phyloP scores from a whole-genome alignment of 2,113 vertebrate genomes.

The Notiomystis cincta region DNA sequence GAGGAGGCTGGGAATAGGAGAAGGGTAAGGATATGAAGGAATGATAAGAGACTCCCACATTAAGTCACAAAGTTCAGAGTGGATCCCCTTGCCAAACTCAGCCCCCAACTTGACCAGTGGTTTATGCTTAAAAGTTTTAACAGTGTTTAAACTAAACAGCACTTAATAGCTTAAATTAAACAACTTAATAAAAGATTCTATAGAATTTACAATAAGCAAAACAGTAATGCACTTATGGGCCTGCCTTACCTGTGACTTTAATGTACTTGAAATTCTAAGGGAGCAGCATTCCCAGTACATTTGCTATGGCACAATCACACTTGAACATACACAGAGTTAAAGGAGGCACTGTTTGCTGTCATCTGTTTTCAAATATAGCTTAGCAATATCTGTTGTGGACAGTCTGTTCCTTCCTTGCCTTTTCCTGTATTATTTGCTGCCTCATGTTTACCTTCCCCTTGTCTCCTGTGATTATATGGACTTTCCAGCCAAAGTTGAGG shows the following conservation, averaged over 20 bases:
- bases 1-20: not conserved
- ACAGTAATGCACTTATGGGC: not conserved
- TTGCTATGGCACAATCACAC: not conserved
- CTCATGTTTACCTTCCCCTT: not conserved
- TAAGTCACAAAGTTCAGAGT: not conserved
- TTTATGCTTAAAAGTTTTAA: not conserved
- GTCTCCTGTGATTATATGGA: not conserved
- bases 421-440: not conserved
- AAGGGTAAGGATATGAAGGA: not conserved
- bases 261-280: not conserved
- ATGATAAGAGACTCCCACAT: not conserved
- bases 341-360: not conserved
- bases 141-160: not conserved
- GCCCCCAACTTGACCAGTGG: accelerated
- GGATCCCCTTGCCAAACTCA: not conserved
- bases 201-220: not conserved
- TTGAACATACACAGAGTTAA: not conserved
- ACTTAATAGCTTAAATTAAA: not conserved
- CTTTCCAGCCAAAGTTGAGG: not conserved
- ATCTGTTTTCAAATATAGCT: not conserved
- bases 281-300: not conserved
- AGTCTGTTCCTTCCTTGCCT: not conserved
- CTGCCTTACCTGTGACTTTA: not conserved
- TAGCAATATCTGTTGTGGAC: not conserved
- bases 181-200: not conserved